Evolutionary conservation across 2,113 vertebrate genomes (phyloP).

Genomic region (Dolichotis patagonum): DNA sequence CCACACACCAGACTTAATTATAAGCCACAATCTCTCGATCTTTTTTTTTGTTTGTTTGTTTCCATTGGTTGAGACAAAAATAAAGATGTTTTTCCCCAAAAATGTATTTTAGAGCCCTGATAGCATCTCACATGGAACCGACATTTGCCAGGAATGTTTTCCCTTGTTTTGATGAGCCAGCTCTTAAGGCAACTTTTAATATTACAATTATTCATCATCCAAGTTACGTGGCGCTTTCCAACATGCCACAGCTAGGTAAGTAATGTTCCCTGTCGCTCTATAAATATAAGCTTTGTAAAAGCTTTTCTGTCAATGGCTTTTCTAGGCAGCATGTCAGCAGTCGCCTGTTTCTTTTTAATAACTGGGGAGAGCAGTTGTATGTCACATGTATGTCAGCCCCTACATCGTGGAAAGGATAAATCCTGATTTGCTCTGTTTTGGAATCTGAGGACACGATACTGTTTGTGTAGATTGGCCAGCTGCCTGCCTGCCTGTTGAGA

Average conservation of each 20-base stretch:
- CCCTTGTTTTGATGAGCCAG: constrained; percentile 91
- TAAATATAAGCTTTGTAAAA: not conserved
- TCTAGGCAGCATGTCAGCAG: not conserved
- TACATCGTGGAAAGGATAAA: not conserved
- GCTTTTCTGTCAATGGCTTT: not conserved
- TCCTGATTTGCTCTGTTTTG: not conserved
- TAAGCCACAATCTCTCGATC: not conserved
- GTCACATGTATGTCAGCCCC: not conserved
- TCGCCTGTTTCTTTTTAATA: not conserved
- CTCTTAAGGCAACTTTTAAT: constrained; percentile 90
- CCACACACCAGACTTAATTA: constrained; percentile 17
- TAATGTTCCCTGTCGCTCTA: constrained; percentile 37
- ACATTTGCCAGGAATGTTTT: constrained; percentile 87
- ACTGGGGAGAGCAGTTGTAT: not conserved
- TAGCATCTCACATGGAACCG: constrained; percentile 89
- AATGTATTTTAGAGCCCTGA: constrained; percentile 84
- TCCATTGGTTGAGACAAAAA: constrained; percentile 38
- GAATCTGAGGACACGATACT: not conserved
- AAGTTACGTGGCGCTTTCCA: constrained; percentile 89
- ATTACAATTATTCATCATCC: constrained; percentile 89
- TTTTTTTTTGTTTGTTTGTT: not conserved
- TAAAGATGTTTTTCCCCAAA: not conserved
- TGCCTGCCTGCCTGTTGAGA: not conserved
- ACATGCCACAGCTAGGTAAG: constrained; percentile 89
- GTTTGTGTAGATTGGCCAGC: not conserved